phyloP scores from a whole-genome alignment of 2,888 invertebrate genomes.

The Poecilus cupreus region DNA sequence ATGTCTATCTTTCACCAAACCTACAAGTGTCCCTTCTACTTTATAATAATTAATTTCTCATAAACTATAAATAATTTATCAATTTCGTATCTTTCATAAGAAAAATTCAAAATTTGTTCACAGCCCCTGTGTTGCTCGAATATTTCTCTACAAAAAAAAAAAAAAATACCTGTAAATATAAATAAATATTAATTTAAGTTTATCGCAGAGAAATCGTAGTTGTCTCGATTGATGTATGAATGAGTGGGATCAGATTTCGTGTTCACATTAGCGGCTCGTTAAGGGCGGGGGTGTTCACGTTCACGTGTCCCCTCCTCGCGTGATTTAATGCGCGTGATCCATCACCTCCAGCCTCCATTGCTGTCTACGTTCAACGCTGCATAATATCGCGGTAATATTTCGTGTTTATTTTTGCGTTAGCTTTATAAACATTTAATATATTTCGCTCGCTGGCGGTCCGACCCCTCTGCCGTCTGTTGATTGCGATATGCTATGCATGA shows the following conservation, averaged over 20 bases:
- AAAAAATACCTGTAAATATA: no score
- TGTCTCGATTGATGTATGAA: conserved; percentile 1
- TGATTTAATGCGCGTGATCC: conserved; percentile 48
- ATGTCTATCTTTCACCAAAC: no score
- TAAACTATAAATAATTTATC: no score
- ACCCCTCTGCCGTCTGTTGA: conserved; percentile 38
- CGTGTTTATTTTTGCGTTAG: conserved; percentile 58
- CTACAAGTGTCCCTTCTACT: no score
- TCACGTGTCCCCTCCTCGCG: conserved; percentile 36
- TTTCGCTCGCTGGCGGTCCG: conserved; percentile 31
- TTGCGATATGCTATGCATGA: conserved; percentile 56
- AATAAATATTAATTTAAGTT: no score
- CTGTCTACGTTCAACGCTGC: conserved; percentile 44
- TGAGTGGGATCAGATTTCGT: conserved; percentile 3
- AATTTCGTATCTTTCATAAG: no score
- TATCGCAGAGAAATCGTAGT: no score
- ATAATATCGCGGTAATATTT: conserved; percentile 54
- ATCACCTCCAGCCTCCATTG: conserved; percentile 23
- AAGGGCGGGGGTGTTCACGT: conserved; percentile 1
- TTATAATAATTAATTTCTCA: no score
- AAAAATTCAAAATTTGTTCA: no score
- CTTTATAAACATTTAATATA: conserved; percentile 59
- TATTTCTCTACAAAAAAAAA: no score
- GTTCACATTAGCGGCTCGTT: conserved; percentile 28
- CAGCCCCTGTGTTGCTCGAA: no score